A percentile compares a stretch with the other conserved stretches of the same genome.
Evolutionary conservation across 1,140 invertebrate species (phyloP).

Genomic region (Stenopsyche tienmushanensis): DNA sequence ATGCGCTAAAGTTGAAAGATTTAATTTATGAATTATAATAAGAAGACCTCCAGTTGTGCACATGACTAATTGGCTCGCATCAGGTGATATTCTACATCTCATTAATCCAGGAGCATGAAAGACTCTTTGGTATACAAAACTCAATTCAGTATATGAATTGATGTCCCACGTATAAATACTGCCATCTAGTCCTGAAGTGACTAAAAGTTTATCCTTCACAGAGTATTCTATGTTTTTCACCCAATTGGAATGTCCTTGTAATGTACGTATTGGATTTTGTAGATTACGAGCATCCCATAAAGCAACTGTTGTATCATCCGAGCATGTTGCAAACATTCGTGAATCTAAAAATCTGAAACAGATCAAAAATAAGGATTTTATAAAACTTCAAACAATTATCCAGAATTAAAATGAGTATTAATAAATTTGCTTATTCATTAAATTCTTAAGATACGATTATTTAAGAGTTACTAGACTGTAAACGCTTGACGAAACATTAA

Average conservation of each 20-base stretch:
- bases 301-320: slow-evolving; percentile 89
- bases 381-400: too few relatives aligned
- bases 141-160: slow-evolving; percentile 80
- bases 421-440: too few relatives aligned
- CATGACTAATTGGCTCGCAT: slow-evolving; percentile 84
- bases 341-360: slow-evolving; percentile 80
- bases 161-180: slow-evolving; percentile 95
- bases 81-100: slow-evolving; percentile 83
- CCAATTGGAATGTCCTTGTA: slow-evolving; percentile 91
- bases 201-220: slow-evolving; percentile 77
- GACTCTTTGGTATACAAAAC: slow-evolving; percentile 75
- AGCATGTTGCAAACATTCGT: slow-evolving; percentile 88
- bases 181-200: slow-evolving; percentile 91
- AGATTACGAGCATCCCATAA: slow-evolving; percentile 89
- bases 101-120: slow-evolving; percentile 84
- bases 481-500: too few relatives aligned
- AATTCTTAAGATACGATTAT: too few relatives aligned
- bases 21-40: slow-evolving; percentile 86
- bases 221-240: slow-evolving; percentile 96
- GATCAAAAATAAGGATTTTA: slow-evolving; percentile 2
- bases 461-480: too few relatives aligned
- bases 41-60: slow-evolving; percentile 87
- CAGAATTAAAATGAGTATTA: too few relatives aligned
- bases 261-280: slow-evolving; percentile 70
- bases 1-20: slow-evolving; percentile 73